phyloP scores from a whole-genome alignment of 2,113 vertebrate genomes.

The Leuciscus idus region DNA sequence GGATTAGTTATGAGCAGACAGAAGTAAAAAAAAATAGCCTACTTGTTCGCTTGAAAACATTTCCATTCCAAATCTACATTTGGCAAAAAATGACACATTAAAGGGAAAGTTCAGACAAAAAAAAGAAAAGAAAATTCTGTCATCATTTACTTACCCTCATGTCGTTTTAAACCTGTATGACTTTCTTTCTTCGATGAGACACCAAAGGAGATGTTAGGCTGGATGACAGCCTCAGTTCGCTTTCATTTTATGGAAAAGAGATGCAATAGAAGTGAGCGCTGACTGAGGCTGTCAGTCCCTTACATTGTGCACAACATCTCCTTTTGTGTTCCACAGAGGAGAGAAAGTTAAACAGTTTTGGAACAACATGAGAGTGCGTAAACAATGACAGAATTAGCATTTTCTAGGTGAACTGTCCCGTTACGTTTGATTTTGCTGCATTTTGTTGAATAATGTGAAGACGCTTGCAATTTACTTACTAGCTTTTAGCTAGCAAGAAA shows the following conservation, averaged over 20 bases:
- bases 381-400: not conserved
- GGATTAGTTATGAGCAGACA: not conserved
- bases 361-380: not conserved
- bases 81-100: not conserved
- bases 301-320: conserved; percentile 2
- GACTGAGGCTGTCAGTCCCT: not conserved
- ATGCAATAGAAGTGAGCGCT: not conserved
- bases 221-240: not conserved
- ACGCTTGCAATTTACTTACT: not conserved
- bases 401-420: not conserved
- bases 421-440: not conserved
- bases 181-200: not conserved
- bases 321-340: not conserved
- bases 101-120: not conserved
- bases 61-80: not conserved
- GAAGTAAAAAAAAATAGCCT: not conserved
- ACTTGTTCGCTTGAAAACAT: not conserved
- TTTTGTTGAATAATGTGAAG: not conserved
- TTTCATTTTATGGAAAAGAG: conserved; percentile 8
- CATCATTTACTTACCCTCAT: not conserved
- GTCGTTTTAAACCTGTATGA: not conserved
- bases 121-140: not conserved
- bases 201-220: not conserved
- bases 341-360: not conserved
- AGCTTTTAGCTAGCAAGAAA: not conserved